Conservation (phyloP, 2,888 invertebrate species). For the Dermolepida albohirtum region DNA sequence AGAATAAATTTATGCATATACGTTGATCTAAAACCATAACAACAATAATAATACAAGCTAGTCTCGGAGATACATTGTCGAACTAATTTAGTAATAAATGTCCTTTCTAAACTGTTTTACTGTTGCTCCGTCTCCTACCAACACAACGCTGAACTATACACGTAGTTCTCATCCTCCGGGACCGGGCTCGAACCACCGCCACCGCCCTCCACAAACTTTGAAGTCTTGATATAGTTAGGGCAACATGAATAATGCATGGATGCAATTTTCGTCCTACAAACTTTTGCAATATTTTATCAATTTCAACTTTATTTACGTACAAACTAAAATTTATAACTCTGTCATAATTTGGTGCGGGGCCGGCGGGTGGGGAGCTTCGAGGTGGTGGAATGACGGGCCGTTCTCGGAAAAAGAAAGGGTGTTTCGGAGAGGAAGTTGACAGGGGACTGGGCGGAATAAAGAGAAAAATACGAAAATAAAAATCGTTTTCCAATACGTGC, state of each 20-base stretch:
- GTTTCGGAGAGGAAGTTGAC: too few relatives aligned
- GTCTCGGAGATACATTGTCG: constrained; percentile 45
- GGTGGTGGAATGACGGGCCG: constrained; percentile 24
- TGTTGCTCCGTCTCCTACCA: constrained; percentile 36
- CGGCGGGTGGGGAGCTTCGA: constrained; percentile 9
- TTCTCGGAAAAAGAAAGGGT: constrained; percentile 9
- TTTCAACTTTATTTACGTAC: constrained; percentile 68
- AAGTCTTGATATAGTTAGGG: constrained; percentile 66
- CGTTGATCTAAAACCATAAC: neutral
- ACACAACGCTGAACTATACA: constrained; percentile 19
- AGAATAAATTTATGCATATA: constrained; percentile 13
- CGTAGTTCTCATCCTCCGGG: constrained; percentile 22
- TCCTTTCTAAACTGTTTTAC: constrained; percentile 48
- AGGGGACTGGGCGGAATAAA: constrained; percentile 2
- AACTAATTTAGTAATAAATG: constrained; percentile 51
- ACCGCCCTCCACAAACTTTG: constrained; percentile 57
- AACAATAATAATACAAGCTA: constrained; percentile 33
- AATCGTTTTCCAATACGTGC: constrained; percentile 25
- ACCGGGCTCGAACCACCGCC: constrained; percentile 2
- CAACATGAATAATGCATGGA: constrained; percentile 67
- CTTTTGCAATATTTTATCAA: constrained; percentile 68
- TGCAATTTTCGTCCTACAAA: constrained; percentile 68
- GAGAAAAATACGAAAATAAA: constrained; percentile 29
- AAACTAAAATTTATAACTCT: constrained; percentile 67
- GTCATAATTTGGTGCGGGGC: constrained; percentile 61